Conservation (phyloP, 2,113 vertebrate species). For the Synchiropus splendidus region DNA sequence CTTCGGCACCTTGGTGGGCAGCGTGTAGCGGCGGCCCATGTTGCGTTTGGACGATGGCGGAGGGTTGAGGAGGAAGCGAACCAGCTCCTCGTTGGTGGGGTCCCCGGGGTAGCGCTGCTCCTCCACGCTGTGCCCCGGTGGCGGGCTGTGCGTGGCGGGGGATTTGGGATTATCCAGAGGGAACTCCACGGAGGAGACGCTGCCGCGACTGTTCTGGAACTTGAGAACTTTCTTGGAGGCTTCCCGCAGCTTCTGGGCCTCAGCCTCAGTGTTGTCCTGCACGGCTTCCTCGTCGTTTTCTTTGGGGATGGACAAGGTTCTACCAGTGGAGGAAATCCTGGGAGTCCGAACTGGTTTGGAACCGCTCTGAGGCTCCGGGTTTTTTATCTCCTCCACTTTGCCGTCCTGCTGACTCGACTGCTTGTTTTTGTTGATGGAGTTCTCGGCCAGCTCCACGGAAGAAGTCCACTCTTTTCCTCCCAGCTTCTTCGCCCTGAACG, state of each 20-base stretch:
- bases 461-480: slow-evolving; percentile 47
- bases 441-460: slow-evolving; percentile 17
- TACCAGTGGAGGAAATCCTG: slow-evolving; percentile 6
- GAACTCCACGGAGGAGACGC: slow-evolving; percentile 49
- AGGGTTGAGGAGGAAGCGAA: slow-evolving; percentile 24
- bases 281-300: slow-evolving; percentile 34
- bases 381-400: slow-evolving; percentile 10
- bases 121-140: slow-evolving; percentile 44
- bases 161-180: slow-evolving; percentile 41
- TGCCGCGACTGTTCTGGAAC: slow-evolving; percentile 56
- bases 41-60: slow-evolving; percentile 7
- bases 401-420: slow-evolving; percentile 1
- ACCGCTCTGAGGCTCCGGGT: slow-evolving; percentile 3
- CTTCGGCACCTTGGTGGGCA: slow-evolving; percentile 25
- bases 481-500: slow-evolving; percentile 3
- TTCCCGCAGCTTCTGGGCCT: slow-evolving; percentile 62
- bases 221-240: slow-evolving; percentile 56
- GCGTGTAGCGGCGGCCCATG: slow-evolving; percentile 54
- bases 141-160: slow-evolving; percentile 4
- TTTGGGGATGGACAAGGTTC: slow-evolving; percentile 6
- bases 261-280: slow-evolving; percentile 49
- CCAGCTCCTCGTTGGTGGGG: slow-evolving; percentile 34
- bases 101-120: slow-evolving; percentile 20
- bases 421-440: background rate
- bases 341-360: slow-evolving; percentile 1